These are phyloP conservation scores for Episyrphus balteatus DNA, from an alignment of 1,140 invertebrate genomes.

Conservation along the genomic window DNA sequence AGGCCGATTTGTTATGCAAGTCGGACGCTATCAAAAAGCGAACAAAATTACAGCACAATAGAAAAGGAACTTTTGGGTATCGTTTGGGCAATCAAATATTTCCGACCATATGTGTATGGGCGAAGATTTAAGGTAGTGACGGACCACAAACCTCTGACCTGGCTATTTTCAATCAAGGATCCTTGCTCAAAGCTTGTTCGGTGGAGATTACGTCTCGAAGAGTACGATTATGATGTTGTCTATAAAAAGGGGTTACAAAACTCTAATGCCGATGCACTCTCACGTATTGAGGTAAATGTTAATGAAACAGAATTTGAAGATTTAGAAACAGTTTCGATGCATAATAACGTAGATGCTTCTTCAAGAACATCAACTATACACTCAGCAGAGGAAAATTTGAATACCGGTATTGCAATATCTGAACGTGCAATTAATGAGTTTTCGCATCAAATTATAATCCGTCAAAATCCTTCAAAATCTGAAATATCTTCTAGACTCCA, in stretches of 20 bases:
- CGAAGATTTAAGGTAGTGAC: constrained; percentile 38
- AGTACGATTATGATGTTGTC: constrained; percentile 27
- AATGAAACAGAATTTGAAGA: background rate
- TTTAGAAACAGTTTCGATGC: background rate
- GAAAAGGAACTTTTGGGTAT: constrained; percentile 12
- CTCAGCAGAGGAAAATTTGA: background rate
- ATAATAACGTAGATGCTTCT: background rate
- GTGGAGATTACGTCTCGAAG: constrained; percentile 14
- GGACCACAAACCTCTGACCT: constrained; percentile 37
- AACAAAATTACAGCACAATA: too few species aligned
- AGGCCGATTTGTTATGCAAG: constrained; percentile 7
- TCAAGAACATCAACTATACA: too few species aligned
- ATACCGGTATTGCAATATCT: background rate
- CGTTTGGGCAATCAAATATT: constrained; percentile 21
- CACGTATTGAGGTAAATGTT: constrained; percentile 6
- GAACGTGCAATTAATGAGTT: background rate
- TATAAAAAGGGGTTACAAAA: constrained; percentile 32
- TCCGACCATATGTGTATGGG: constrained; percentile 38
- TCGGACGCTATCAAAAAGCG: constrained; percentile 14
- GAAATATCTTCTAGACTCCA: too few species aligned
- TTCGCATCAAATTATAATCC: too few species aligned
- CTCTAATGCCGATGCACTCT: constrained; percentile 24
- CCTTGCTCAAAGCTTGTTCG: constrained; percentile 15
- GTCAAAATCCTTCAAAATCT: too few species aligned
- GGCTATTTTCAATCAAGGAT: constrained; percentile 33